phyloP scores from a whole-genome alignment of 2,888 invertebrate species.

The Euspilapteryx auroguttella region DNA sequence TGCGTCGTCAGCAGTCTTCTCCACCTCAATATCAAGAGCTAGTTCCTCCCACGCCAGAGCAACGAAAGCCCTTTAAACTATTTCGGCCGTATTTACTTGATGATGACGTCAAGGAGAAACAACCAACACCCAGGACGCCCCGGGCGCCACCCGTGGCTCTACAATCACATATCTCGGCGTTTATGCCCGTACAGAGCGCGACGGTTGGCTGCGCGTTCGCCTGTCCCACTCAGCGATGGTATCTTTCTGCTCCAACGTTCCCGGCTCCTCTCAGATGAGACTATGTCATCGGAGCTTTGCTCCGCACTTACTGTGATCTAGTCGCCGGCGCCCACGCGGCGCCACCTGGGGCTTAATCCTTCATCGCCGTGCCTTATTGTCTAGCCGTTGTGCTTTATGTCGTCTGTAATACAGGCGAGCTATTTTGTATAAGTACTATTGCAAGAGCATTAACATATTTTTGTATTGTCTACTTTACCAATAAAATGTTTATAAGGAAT shows the following conservation, averaged over 20 bases:
- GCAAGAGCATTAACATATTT: constrained; percentile 21
- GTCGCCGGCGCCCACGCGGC: constrained; percentile 53
- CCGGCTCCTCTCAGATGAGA: constrained; percentile 51
- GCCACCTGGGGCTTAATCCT: constrained; percentile 57
- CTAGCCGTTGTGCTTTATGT: constrained; percentile 36
- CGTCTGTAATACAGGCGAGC: neutral
- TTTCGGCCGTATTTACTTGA: constrained; percentile 78
- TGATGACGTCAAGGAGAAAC: constrained; percentile 53
- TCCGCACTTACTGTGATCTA: constrained; percentile 51
- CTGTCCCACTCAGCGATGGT: constrained; percentile 62
- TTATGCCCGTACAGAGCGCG: constrained; percentile 48
- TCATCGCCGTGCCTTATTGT: constrained; percentile 14
- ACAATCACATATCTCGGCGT: constrained; percentile 43
- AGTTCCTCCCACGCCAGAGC: constrained; percentile 23
- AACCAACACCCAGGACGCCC: constrained; percentile 14
- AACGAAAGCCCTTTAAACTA: constrained; percentile 69
- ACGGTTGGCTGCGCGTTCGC: constrained; percentile 36
- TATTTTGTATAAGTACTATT: neutral
- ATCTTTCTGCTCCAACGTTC: constrained; percentile 66
- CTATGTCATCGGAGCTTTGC: constrained; percentile 32
- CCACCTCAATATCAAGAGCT: constrained; percentile 20
- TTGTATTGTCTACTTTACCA: constrained; percentile 56
- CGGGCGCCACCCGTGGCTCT: constrained; percentile 34
- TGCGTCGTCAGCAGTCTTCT: constrained; percentile 17
- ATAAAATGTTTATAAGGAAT: constrained; percentile 15